Evolutionary conservation across 2,888 invertebrate species (phyloP), one percentile per base, ranked within the genome.

Genomic region (Odontocerum albicorne): DNA sequence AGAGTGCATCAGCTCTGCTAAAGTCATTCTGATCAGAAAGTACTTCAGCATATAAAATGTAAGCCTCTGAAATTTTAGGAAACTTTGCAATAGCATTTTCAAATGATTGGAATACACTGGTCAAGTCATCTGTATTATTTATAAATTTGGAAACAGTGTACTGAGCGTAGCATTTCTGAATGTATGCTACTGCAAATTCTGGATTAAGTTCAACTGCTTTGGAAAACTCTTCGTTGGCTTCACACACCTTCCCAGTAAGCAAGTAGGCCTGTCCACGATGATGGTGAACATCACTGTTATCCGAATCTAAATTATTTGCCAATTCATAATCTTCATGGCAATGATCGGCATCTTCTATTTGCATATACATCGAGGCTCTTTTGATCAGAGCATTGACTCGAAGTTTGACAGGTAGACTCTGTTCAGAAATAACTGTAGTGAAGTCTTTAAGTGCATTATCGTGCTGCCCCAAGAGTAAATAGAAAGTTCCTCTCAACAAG

Each of bases 161-260:
- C 68, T 92, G 90, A 27, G 89, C 88, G 72, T 93, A 96, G 67
- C 91, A 90, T 72, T 92, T 94, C 70, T 96, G 96, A 47, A 92
- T 91, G 63, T 84, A 87, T 2, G 92, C 91, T 67, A 94, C 86
- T 2, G 91, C 87, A 69, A 92, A 93, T 61, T 89, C 74, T 2
- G 95, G 92, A 66, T 91, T 90, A 19, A 95, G 72, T 63, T 85
- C 80, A 3, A 92, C 87, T 20, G 94, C 90, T 67, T 84, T 89
- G 44, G 88, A 82, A 72, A 95, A 94, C 71, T 96, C 92, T 12
- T 77, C 70, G 49, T 89, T 81, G 0, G 96, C 95, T 62, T 88
- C 87, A 42, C 88, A 85, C 64, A 92, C 80, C 63, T 87, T 85
- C 53, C 94, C 94, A 66, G 92, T 73, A 42, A 96, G 72, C 60